These are phyloP conservation scores for Leguminivora glycinivorella DNA, from an alignment of 1,140 invertebrate species.

Conservation along the genomic window DNA sequence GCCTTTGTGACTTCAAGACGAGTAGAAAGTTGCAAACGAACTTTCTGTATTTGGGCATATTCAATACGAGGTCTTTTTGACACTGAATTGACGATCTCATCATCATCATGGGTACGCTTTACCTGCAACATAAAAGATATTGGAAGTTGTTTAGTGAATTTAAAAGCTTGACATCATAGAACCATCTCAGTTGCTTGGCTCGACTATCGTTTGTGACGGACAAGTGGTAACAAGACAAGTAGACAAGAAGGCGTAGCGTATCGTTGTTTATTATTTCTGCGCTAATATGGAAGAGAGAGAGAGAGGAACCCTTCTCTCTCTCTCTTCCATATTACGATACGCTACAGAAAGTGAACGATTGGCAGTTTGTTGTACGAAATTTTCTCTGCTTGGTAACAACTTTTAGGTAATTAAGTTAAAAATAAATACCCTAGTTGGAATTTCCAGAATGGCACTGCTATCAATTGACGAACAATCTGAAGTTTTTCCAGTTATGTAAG, in stretches of 20 bases:
- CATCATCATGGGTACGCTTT: conserved; percentile 90
- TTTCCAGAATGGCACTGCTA: conserved; percentile 97
- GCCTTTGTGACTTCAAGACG: conserved; percentile 96
- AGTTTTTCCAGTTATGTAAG: conserved; percentile 97
- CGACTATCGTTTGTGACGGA: too few species aligned
- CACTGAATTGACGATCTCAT: conserved; percentile 85
- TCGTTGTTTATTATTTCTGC: too few species aligned
- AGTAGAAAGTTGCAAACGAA: conserved; percentile 95
- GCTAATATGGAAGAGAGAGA: too few species aligned
- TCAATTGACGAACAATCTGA: conserved; percentile 95
- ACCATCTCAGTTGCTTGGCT: too few species aligned
- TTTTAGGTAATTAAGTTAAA: too few species aligned
- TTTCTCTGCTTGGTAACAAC: too few species aligned
- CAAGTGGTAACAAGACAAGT: too few species aligned
- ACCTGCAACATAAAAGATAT: conserved; percentile 72
- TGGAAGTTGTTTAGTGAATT: not conserved
- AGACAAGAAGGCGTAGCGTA: too few species aligned
- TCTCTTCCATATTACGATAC: too few species aligned
- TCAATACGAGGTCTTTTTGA: conserved; percentile 96
- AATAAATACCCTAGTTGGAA: conserved; percentile 89
- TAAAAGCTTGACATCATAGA: not conserved
- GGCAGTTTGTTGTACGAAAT: too few species aligned
- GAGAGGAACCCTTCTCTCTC: too few species aligned
- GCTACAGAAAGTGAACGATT: too few species aligned
- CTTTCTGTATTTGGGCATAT: conserved; percentile 94